Base-by-base conservation (phyloP, 2,797 vertebrate species). In the Staurois parvus region DNA sequence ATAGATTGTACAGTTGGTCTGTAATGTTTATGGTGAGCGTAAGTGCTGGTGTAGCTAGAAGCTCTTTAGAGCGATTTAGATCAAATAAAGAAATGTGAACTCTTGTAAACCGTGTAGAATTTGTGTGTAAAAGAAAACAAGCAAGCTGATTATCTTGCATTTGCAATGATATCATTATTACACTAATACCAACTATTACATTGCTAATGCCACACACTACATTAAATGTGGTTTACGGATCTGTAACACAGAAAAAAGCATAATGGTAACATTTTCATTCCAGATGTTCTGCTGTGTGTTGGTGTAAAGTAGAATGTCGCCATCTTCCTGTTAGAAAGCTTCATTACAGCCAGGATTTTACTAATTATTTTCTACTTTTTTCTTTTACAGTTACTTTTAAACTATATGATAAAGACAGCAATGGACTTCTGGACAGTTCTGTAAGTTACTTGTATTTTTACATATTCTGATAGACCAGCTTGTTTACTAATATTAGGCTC, bases 361-460 rank as follows among this genome's bases (percentile, higher is more conserved):
- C 52, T 19, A 4, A 24, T 24, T 56, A 56, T 59, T 8, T 37
- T 24, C 11, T 59, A 28, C 29, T n/a, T 82, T 83, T 85, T 91
- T 86, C 75, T 32, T 81, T 69, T 76, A 72, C 90, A 97, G 97
- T 97, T 89, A 95, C 96, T 87, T 97, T 98, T 90, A 96, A 96
- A 91, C 95, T 98, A 66, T 98, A 98, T 17, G 97, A 98, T 94
- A 95, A 95, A 91, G 97, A 98, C 40, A 95, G 96, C 81, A 98
- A 98, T 3, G 97, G 97, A 69, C 94, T 97, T 76, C 95, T 98
- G 75, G 97, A 98, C 94, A 97, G 96, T 91, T 96, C 96, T 84
- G 97, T 98, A 90, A 96, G 96, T 90, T 15, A 66, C 26, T 29
- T 66, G 15, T 66, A 13, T 24, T 59, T 59, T 6, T 56, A 56